Base-by-base conservation (phyloP, 2,888 invertebrate genomes). In the Monochamus alternatus region DNA sequence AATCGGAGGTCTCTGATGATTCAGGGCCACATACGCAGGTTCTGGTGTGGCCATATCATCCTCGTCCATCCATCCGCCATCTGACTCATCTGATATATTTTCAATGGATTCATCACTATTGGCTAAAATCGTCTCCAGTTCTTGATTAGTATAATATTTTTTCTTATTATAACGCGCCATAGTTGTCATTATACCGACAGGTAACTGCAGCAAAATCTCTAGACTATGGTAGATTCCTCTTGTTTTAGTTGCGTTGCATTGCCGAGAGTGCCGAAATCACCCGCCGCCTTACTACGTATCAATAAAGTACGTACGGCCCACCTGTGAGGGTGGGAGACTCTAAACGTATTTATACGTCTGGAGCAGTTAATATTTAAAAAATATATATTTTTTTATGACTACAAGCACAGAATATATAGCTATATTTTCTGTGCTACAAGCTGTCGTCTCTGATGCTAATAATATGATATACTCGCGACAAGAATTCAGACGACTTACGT, bases 331-430 rank as follows among this genome's bases (percentile, higher is more conserved):
- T 55, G 55, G 14, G 22, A 22, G 7, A 55, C n/a, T n/a, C 55
- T 55, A 12, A 14, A 22, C 55, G 55, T 14, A 55, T 55, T 55
- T 55, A 55, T 55, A 55, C 55, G 55, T 55, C 55, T 55, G 55
- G 55, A 55, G 55, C 55, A 55, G 55, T 55, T n/a, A 55, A 14
- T 7, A 12, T n/a, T 5, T 55, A 55, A 55, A 55, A 12, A 14
- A 7, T 55, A 7, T 55, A n/a, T 55, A n/a, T 22, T 55, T 55
- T 47, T 47, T 38, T 38, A 38, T 38, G 38, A 2, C 38, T 38
- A 38, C 38, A 38, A 38, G 38, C 4, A n/a, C n/a, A n/a, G n/a
- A n/a, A n/a, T n/a, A n/a, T n/a, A n/a, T n/a, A n/a, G n/a, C n/a
- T n/a, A n/a, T n/a, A n/a, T n/a, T n/a, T n/a, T n/a, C n/a, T n/a